These are phyloP conservation scores for Dendroctonus ponderosae DNA, from an alignment of 1,140 invertebrate species.

Conservation along the genomic window DNA sequence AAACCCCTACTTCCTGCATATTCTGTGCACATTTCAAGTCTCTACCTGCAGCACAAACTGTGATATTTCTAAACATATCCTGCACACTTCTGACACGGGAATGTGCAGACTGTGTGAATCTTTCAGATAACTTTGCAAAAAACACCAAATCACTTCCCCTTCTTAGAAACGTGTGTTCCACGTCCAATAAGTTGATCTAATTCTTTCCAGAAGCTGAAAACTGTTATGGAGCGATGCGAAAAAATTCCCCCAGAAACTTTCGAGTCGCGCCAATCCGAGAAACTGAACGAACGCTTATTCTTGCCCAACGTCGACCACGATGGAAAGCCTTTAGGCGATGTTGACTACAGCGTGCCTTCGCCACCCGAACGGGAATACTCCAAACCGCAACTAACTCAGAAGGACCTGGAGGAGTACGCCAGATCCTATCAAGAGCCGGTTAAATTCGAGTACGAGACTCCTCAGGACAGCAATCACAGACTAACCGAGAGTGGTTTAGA, in stretches of 20 bases:
- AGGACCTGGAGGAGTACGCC: conserved; percentile 70
- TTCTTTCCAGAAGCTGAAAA: conserved; percentile 61
- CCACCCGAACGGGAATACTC: conserved; percentile 70
- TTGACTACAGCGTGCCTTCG: conserved; percentile 71
- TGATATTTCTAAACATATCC: too few species aligned
- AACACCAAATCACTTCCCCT: too few species aligned
- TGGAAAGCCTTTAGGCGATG: conserved; percentile 63
- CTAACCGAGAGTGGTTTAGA: conserved; percentile 45
- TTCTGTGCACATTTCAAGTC: too few species aligned
- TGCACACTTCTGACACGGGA: too few species aligned
- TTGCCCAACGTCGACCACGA: conserved; percentile 66
- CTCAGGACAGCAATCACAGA: conserved; percentile 22
- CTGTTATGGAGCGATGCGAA: conserved; percentile 73
- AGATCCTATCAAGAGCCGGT: conserved; percentile 58
- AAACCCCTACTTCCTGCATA: too few species aligned
- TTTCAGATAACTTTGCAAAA: too few species aligned
- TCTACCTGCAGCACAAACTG: too few species aligned
- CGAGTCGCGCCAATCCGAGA: conserved; percentile 50
- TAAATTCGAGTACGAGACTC: conserved; percentile 29
- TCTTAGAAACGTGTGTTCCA: too few species aligned
- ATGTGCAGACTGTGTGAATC: too few species aligned
- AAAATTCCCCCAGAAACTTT: conserved; percentile 66
- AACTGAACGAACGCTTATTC: conserved; percentile 51
- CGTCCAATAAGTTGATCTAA: not conserved
- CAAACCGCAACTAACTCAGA: conserved; percentile 61